phyloP scores from a whole-genome alignment of 2,888 invertebrate genomes.

The Spisula solida region DNA sequence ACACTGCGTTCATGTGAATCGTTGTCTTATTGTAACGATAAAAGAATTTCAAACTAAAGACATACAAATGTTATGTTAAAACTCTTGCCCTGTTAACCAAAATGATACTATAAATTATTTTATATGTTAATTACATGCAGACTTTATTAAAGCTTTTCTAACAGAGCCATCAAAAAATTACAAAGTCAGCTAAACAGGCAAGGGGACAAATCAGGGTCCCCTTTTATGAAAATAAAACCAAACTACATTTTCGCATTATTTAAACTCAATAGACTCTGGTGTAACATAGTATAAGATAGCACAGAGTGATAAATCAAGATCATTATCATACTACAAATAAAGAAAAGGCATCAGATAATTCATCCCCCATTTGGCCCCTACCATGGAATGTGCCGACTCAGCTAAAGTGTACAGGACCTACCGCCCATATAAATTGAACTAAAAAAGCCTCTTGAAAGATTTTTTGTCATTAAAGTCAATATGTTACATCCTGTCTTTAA shows the following conservation, averaged over 20 bases:
- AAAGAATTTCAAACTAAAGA: constrained; percentile 13
- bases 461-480: constrained; percentile 69
- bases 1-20: not conserved
- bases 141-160: not conserved
- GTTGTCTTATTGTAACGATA: not conserved
- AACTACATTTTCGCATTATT: not conserved
- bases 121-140: constrained; percentile 11
- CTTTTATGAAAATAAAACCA: not conserved
- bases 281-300: constrained; percentile 1
- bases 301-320: constrained; percentile 25
- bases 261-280: not conserved
- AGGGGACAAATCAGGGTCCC: not conserved
- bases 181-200: not conserved
- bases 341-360: constrained; percentile 18
- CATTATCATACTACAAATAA: constrained; percentile 34
- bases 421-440: constrained; percentile 42
- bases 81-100: constrained; percentile 6
- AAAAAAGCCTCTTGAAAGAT: constrained; percentile 41
- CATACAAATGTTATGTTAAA: not conserved
- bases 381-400: constrained; percentile 58
- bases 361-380: constrained; percentile 16
- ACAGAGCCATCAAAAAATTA: constrained; percentile 2
- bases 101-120: constrained; percentile 12
- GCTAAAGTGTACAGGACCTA: constrained; percentile 44
- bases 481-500: constrained; percentile 72